Base-by-base conservation (phyloP, 2,888 invertebrate species). In the Pantelozetes paolii region DNA sequence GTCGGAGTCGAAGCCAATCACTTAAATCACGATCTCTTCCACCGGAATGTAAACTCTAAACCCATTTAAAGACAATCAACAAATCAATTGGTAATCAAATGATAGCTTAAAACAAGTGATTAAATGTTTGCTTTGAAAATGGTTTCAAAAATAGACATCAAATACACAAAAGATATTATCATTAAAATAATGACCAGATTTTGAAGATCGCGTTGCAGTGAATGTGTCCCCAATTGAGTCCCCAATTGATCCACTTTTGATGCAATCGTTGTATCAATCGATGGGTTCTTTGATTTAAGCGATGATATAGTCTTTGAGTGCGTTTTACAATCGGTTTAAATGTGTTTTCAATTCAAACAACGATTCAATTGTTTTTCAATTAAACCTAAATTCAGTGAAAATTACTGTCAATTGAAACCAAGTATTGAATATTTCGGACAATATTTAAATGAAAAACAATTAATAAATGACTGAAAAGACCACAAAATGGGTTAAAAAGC, bases 191-290 rank as follows among this genome's bases (percentile, higher is more conserved):
- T 67, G 67, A 67, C 67, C 67, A 67, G 67, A 67, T 67, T 67
- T 67, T 67, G 67, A 23, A 67, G 67, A 40, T 67, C 67, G 40
- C 36, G 67, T 40, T 67, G 67, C 30, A 67, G 9, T 40, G 67
- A 67, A 23, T 67, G n/a, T n/a, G n/a, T n/a, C n/a, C n/a, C n/a
- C n/a, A n/a, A n/a, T n/a, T n/a, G 67, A 32, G 67, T 67, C 67
- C 40, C 67, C 36, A 67, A 67, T 67, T 36, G 40, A 67, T 67
- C 67, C 67, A 67, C 67, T 67, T 67, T 67, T 36, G 42, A 36
- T 40, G 42, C n/a, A 36, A 67, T 67, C 8, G 40, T n/a, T 40
- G n/a, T 32, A 18, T 5, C 5, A 67, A 67, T 42, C 42, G n/a
- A 40, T 1, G n/a, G 5, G n/a, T 67, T n/a, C 13, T 67, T 30